Percentiles rank a stretch among this genome's conserved stretches.
These are phyloP conservation scores for Melinaea menophilus DNA, from an alignment of 2,888 invertebrate genomes.

Conservation along the genomic window DNA sequence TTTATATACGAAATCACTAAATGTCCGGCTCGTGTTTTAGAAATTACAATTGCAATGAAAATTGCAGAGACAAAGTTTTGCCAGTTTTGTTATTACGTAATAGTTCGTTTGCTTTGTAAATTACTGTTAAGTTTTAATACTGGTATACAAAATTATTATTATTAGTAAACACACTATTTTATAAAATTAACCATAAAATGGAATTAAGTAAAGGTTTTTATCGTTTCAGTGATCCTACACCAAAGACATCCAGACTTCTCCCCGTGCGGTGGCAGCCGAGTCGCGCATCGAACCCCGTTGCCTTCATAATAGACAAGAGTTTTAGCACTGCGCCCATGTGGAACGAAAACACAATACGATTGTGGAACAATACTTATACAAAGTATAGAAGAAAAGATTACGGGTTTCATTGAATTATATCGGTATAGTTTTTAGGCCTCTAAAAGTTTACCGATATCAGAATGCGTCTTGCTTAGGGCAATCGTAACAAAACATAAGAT, in stretches of 20 bases:
- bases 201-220: not conserved
- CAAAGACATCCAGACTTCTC: constrained; percentile 44
- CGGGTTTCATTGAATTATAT: constrained; percentile 29
- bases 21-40: constrained; percentile 9
- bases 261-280: constrained; percentile 64
- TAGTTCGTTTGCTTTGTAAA: not conserved
- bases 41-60: constrained; percentile 14
- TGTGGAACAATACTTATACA: constrained; percentile 67
- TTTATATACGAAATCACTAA: constrained; percentile 24
- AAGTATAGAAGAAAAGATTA: constrained; percentile 51
- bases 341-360: constrained; percentile 47
- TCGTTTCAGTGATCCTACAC: constrained; percentile 64
- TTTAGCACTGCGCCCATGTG: constrained; percentile 57
- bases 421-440: too few species aligned
- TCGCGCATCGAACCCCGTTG: constrained; percentile 53
- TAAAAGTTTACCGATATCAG: too few species aligned
- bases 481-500: too few species aligned
- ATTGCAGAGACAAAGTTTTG: constrained; percentile 7
- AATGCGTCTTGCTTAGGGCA: too few species aligned
- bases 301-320: constrained; percentile 55
- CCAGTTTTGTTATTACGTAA: constrained; percentile 2
- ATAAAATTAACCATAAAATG: not conserved
- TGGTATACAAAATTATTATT: not conserved
- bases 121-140: not conserved
- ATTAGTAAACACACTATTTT: not conserved